These are phyloP conservation scores for Callyntrura sp. DNA, from an alignment of 2,888 invertebrate species.

Conservation along the genomic window DNA sequence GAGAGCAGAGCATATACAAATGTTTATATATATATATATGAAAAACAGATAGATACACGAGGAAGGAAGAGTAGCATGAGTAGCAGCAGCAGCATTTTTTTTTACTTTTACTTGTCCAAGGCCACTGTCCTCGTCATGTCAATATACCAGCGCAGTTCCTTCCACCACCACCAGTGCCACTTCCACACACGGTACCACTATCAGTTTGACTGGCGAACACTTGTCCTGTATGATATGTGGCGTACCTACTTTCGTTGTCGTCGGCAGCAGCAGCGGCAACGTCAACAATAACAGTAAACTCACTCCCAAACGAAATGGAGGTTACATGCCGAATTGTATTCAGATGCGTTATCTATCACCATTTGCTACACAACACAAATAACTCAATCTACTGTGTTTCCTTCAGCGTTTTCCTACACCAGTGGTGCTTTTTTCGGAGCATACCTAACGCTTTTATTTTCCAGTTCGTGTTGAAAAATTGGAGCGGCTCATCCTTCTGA, in stretches of 20 bases:
- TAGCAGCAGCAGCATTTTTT: background rate
- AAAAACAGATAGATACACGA: background rate
- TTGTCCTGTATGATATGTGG: no score
- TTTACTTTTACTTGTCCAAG: constrained; percentile 34
- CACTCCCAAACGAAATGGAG: background rate
- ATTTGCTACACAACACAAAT: background rate
- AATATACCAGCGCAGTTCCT: background rate
- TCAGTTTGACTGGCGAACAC: no score
- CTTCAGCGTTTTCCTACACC: background rate
- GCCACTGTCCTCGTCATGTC: constrained; percentile 44
- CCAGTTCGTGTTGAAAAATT: constrained; percentile 1
- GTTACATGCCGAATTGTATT: background rate
- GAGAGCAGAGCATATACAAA: background rate
- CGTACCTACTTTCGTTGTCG: no score
- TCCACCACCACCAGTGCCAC: background rate
- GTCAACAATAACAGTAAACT: background rate
- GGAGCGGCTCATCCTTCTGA: constrained; percentile 1
- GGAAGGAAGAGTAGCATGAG: background rate
- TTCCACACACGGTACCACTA: background rate
- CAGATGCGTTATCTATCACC: background rate
- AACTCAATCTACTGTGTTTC: background rate
- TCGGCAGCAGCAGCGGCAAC: no score
- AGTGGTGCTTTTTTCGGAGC: background rate
- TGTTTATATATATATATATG: no score
- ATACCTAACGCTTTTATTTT: background rate